phyloP scores from a whole-genome alignment of 2,113 vertebrate genomes.

The Asarcornis scutulata region DNA sequence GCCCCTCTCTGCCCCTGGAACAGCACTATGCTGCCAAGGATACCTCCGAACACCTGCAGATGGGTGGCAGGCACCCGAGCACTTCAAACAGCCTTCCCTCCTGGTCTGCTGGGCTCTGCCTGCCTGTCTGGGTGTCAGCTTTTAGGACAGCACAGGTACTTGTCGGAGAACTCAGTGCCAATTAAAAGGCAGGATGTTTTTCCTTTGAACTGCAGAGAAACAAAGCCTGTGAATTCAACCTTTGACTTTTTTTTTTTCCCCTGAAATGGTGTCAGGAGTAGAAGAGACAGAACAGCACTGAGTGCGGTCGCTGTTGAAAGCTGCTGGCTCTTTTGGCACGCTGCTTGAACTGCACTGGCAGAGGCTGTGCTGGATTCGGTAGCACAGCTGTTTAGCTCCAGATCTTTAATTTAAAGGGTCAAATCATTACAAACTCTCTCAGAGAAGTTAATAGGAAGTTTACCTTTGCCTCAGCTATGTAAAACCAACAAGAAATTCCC shows the following conservation, averaged over 20 bases:
- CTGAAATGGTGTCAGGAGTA: not conserved
- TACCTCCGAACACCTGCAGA: not conserved
- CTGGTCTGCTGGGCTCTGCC: not conserved
- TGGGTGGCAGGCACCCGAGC: slow-evolving; percentile 8
- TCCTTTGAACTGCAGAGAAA: slow-evolving; percentile 40
- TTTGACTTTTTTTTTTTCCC: not conserved
- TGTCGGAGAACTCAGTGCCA: not conserved
- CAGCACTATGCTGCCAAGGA: not conserved
- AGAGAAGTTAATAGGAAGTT: slow-evolving; percentile 26
- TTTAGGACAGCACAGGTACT: not conserved
- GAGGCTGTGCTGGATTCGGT: not conserved
- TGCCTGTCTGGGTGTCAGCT: not conserved
- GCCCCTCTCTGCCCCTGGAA: not conserved
- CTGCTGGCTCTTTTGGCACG: not conserved
- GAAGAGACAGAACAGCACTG: not conserved
- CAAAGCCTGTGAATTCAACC: not conserved
- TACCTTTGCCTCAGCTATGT: not conserved
- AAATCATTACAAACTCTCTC: not conserved
- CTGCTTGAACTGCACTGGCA: not conserved
- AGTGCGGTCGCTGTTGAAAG: not conserved
- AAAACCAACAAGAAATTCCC: slow-evolving; percentile 33
- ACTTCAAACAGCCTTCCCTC: not conserved
- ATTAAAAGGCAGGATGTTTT: slow-evolving; percentile 30
- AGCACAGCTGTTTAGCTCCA: not conserved
- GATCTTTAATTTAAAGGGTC: slow-evolving; percentile 34